Percentiles rank a stretch among this genome's conserved stretches.
Conservation (phyloP, 2,888 invertebrate species). For the Tenthredo distinguenda region DNA sequence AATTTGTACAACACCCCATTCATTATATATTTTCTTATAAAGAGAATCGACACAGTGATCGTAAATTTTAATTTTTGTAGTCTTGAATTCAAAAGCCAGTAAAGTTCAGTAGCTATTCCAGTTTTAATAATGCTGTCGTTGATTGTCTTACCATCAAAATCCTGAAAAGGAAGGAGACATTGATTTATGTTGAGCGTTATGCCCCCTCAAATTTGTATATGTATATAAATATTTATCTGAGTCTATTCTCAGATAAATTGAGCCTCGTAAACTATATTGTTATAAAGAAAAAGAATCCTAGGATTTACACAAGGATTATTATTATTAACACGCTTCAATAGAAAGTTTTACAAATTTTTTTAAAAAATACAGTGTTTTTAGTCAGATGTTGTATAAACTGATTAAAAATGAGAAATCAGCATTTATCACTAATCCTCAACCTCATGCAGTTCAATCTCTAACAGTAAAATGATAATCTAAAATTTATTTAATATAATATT, state of each 20-base stretch:
- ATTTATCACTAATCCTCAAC: constrained; percentile 3
- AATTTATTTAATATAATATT: constrained; percentile 7
- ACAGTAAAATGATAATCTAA: constrained; percentile 2
- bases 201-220: constrained; percentile 51
- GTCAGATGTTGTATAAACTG: constrained; percentile 24
- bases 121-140: background rate
- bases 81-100: background rate
- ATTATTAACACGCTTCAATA: constrained; percentile 32
- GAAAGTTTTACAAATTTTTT: constrained; percentile 35
- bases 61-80: background rate
- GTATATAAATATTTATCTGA: constrained; percentile 52
- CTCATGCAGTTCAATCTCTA: background rate
- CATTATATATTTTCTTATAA: constrained; percentile 11
- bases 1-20: constrained; percentile 14
- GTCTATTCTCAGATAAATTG: constrained; percentile 49
- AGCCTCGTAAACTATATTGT: constrained; percentile 44
- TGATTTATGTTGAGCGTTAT: constrained; percentile 46
- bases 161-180: constrained; percentile 1
- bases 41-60: background rate
- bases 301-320: constrained; percentile 17
- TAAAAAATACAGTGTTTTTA: background rate
- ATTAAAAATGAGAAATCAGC: constrained; percentile 28
- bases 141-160: background rate
- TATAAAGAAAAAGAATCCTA: background rate
- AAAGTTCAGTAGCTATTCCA: background rate